A percentile compares a stretch with the other conserved stretches of the same genome.
These are phyloP conservation scores for Polydrusus tereticollis DNA, from an alignment of 2,888 invertebrate species.

Conservation along the genomic window DNA sequence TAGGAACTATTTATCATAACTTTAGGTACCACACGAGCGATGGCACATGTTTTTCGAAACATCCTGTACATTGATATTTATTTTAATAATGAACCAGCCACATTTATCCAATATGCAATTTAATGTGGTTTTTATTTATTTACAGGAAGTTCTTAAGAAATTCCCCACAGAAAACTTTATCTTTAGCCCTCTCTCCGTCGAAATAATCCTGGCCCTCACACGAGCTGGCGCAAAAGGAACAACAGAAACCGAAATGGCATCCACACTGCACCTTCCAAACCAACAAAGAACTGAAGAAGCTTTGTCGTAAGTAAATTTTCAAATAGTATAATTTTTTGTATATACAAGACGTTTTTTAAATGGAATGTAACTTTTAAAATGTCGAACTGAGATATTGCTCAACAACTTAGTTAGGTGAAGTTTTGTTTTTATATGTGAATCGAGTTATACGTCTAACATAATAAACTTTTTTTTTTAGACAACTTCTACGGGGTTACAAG, in stretches of 20 bases:
- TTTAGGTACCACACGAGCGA: too few species aligned
- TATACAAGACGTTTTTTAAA: not conserved
- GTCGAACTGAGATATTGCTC: too few species aligned
- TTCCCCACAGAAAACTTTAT: conserved; percentile 56
- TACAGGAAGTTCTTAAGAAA: conserved; percentile 52
- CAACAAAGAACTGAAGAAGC: conserved; percentile 43
- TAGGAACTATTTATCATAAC: too few species aligned
- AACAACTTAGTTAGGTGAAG: too few species aligned
- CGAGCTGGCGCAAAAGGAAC: conserved; percentile 59
- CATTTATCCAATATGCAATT: not conserved
- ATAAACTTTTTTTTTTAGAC: conserved; percentile 34
- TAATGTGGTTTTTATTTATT: too few species aligned
- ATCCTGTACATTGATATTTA: too few species aligned
- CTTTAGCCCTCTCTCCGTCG: conserved; percentile 61
- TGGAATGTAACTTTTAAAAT: too few species aligned
- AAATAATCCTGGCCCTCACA: conserved; percentile 60
- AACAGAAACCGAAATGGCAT: conserved; percentile 57
- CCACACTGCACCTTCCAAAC: conserved; percentile 53
- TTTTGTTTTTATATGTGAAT: too few species aligned
- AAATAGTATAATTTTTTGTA: not conserved
- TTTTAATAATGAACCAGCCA: not conserved
- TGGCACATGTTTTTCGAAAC: too few species aligned
- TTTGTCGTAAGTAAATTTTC: conserved; percentile 22
- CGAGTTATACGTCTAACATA: too few species aligned
- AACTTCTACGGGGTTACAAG: conserved; percentile 52